Evolutionary conservation across 2,113 vertebrate species (phyloP).

Genomic region (Larimichthys polyactis): DNA sequence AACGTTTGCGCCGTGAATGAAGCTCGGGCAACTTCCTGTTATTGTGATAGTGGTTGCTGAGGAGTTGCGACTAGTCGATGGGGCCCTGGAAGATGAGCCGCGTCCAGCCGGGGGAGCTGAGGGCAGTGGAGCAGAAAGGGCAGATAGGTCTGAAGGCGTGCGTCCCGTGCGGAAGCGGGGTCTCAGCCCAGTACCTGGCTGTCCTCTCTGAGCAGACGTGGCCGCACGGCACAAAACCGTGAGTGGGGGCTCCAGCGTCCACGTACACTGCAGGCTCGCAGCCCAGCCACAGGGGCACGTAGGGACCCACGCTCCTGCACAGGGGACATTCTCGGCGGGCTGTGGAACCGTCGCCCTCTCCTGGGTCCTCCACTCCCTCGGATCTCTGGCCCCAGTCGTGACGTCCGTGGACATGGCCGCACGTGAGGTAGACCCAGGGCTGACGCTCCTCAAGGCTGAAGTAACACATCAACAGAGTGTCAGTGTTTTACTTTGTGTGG

Average conservation of each 20-base stretch:
- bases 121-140: constrained; percentile 95
- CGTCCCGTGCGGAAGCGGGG: constrained; percentile 95
- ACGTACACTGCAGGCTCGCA: constrained; percentile 95
- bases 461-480: background rate
- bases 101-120: constrained; percentile 90
- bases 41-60: constrained; percentile 37
- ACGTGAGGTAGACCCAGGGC: constrained; percentile 97
- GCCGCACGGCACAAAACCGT: constrained; percentile 94
- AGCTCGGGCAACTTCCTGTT: constrained; percentile 56
- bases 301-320: constrained; percentile 94
- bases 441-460: constrained; percentile 95
- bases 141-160: constrained; percentile 97
- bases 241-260: constrained; percentile 93
- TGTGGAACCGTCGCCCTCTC: constrained; percentile 69
- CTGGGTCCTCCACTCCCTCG: constrained; percentile 62
- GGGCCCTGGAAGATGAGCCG: constrained; percentile 98
- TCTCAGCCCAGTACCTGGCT: constrained; percentile 95
- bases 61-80: constrained; percentile 86
- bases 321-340: constrained; percentile 94
- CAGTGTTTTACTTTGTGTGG: background rate
- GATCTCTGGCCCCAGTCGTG: constrained; percentile 93
- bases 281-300: constrained; percentile 97
- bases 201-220: constrained; percentile 98
- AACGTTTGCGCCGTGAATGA: constrained; percentile 35
- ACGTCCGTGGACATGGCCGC: constrained; percentile 96